These are phyloP conservation scores for Poecilia gillii DNA, from an alignment of 2,797 vertebrate species.

Conservation along the genomic window DNA sequence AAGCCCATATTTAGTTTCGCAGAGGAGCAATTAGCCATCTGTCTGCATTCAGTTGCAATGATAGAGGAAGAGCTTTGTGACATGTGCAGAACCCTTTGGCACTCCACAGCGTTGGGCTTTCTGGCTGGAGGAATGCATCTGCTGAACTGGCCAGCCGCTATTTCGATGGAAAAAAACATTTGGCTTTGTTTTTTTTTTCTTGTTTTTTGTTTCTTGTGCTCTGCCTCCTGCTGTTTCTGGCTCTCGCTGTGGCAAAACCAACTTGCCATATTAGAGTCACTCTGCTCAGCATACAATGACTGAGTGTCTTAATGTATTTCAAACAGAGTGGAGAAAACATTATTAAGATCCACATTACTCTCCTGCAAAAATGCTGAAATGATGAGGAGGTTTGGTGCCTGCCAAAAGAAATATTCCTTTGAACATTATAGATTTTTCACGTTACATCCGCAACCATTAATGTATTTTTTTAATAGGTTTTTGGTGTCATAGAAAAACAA, in stretches of 20 bases:
- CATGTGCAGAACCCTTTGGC: constrained; percentile 52
- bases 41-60: constrained; percentile 57
- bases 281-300: constrained; percentile 50
- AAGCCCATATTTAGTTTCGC: constrained; percentile 55
- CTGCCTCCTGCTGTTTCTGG: constrained; percentile 15
- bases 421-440: neutral
- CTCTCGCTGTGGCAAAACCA: constrained; percentile 61
- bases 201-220: constrained; percentile 2
- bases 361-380: constrained; percentile 5
- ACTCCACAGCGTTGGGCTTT: constrained; percentile 55
- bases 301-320: constrained; percentile 55
- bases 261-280: constrained; percentile 58
- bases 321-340: constrained; percentile 31
- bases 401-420: neutral
- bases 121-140: constrained; percentile 59
- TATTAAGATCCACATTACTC: constrained; percentile 21
- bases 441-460: neutral
- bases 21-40: constrained; percentile 67
- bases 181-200: constrained; percentile 31
- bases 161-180: constrained; percentile 43
- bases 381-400: neutral
- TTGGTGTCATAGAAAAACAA: neutral
- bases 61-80: constrained; percentile 52
- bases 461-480: neutral
- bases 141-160: constrained; percentile 51